phyloP scores from a whole-genome alignment of 2,888 invertebrate genomes.

The Hylaea fasciaria region DNA sequence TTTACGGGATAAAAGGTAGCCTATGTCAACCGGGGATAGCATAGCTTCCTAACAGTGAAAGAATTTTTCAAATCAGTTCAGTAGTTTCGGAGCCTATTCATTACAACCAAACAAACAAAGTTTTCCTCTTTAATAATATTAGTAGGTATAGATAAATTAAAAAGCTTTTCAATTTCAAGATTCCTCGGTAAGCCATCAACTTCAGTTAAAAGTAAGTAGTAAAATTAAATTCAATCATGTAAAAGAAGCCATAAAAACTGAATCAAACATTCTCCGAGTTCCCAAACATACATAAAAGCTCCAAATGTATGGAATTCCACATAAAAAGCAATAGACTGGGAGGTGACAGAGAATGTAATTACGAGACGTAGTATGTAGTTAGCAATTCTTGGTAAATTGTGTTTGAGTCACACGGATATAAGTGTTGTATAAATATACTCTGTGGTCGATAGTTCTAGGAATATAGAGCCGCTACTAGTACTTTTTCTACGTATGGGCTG shows the following conservation, averaged over 20 bases:
- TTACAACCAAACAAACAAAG: no score
- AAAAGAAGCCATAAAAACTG: slow-evolving; percentile 26
- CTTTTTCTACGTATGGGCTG: no score
- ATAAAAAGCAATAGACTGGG: slow-evolving; percentile 30
- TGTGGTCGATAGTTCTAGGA: no score
- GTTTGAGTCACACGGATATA: background rate
- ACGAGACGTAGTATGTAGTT: slow-evolving; percentile 11
- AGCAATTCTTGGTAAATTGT: slow-evolving; percentile 6
- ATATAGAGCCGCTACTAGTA: no score
- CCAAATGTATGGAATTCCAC: slow-evolving; percentile 26
- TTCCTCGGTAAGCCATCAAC: background rate
- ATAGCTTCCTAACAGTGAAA: no score
- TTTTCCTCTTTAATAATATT: no score
- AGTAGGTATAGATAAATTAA: no score
- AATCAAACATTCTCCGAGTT: slow-evolving; percentile 27
- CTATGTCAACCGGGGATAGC: no score
- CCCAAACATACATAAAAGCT: slow-evolving; percentile 28
- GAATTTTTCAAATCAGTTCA: no score
- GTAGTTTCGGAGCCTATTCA: no score
- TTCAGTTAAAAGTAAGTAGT: slow-evolving; percentile 18
- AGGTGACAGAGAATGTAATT: slow-evolving; percentile 27
- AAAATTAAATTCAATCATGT: slow-evolving; percentile 33
- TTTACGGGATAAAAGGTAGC: no score
- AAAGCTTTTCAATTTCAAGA: background rate
- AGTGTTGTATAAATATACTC: no score